Conservation (phyloP, 2,888 invertebrate species). For the Conchocele bisecta region DNA sequence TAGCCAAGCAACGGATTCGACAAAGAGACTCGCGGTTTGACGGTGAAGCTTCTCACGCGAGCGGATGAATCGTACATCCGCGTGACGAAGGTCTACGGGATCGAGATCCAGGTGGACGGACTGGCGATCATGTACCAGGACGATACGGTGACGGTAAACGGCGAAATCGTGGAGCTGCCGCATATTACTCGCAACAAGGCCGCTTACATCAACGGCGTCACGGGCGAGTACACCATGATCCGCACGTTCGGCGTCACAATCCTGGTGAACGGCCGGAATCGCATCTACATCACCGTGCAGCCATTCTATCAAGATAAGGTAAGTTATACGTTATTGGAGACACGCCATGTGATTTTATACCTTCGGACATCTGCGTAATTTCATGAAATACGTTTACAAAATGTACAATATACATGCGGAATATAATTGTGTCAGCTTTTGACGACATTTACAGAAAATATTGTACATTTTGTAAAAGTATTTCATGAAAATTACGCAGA, state of each 20-base stretch:
- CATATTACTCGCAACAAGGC: slow-evolving; percentile 28
- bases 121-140: neutral
- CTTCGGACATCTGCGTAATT: too few relatives aligned
- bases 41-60: slow-evolving; percentile 8
- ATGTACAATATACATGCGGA: too few relatives aligned
- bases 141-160: slow-evolving; percentile 12
- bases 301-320: slow-evolving; percentile 58
- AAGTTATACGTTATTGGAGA: neutral
- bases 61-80: slow-evolving; percentile 3
- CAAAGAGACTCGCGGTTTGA: neutral
- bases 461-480: too few relatives aligned
- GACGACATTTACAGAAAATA: too few relatives aligned
- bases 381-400: too few relatives aligned
- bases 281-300: slow-evolving; percentile 47
- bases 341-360: too few relatives aligned
- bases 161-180: slow-evolving; percentile 30
- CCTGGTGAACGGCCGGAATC: slow-evolving; percentile 37
- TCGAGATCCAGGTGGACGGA: slow-evolving; percentile 24
- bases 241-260: slow-evolving; percentile 69
- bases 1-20: slow-evolving; percentile 14
- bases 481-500: too few relatives aligned
- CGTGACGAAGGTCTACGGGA: slow-evolving; percentile 4
- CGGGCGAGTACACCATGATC: slow-evolving; percentile 59
- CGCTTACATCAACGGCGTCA: slow-evolving; percentile 64
- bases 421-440: too few relatives aligned